These are phyloP conservation scores for Lydus trimaculatus DNA, from an alignment of 2,888 invertebrate species.

Conservation along the genomic window DNA sequence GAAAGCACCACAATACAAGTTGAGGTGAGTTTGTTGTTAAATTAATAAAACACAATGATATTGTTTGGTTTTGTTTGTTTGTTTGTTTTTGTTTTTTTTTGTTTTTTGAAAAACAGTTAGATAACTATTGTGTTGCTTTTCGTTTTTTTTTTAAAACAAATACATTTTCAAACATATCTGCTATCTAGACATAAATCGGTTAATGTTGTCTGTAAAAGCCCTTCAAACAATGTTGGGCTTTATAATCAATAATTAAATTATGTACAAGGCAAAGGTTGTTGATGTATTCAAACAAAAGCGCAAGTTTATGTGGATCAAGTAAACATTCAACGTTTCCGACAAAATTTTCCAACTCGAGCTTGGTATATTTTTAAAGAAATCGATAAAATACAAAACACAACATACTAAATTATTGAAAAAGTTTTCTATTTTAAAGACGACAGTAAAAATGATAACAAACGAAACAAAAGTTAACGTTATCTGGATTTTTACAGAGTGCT, in stretches of 20 bases:
- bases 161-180: neutral
- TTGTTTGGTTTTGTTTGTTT: neutral
- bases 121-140: neutral
- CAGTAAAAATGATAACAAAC: too few species aligned
- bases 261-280: slow-evolving; percentile 8
- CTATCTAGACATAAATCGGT: neutral
- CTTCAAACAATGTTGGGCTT: neutral
- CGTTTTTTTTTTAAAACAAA: neutral
- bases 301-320: neutral
- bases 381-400: neutral
- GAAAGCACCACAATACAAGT: slow-evolving; percentile 90
- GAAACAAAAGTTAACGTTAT: neutral
- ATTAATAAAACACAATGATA: neutral
- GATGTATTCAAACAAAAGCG: slow-evolving; percentile 4
- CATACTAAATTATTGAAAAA: too few species aligned
- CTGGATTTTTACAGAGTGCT: slow-evolving; percentile 71
- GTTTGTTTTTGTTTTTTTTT: neutral
- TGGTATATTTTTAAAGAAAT: neutral
- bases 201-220: neutral
- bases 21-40: slow-evolving; percentile 71
- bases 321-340: neutral
- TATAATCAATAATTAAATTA: slow-evolving; percentile 13
- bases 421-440: too few species aligned
- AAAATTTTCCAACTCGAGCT: neutral
- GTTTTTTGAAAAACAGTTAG: neutral